Evolutionary conservation across 2,797 vertebrate species (phyloP).

Genomic region (Mormyrops attenuatus): DNA sequence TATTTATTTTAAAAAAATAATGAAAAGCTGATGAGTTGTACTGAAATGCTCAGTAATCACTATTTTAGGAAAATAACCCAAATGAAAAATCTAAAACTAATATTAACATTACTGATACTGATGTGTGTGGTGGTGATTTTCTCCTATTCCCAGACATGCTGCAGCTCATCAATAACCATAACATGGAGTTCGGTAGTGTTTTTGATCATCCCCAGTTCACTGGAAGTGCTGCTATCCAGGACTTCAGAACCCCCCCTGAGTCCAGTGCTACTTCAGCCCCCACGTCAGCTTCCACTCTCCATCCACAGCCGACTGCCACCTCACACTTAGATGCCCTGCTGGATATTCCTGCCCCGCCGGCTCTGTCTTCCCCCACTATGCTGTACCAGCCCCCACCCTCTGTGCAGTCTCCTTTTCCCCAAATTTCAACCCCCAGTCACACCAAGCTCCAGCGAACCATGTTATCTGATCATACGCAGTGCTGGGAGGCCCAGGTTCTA

Average conservation of each 20-base stretch:
- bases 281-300: slow-evolving; percentile 33
- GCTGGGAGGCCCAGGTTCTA: slow-evolving; percentile 4
- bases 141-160: slow-evolving; percentile 78
- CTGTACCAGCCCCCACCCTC: slow-evolving; percentile 60
- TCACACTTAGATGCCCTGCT: slow-evolving; percentile 72
- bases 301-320: slow-evolving; percentile 52
- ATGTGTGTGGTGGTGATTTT: not conserved
- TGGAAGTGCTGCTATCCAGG: slow-evolving; percentile 34
- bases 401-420: slow-evolving; percentile 59
- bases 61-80: not conserved
- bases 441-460: slow-evolving; percentile 42
- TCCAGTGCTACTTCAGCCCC: slow-evolving; percentile 39
- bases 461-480: slow-evolving; percentile 47
- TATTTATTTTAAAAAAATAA: not conserved
- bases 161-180: slow-evolving; percentile 84
- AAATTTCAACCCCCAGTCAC: slow-evolving; percentile 37
- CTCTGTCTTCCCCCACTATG: slow-evolving; percentile 57
- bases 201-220: slow-evolving; percentile 65
- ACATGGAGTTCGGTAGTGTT: slow-evolving; percentile 76
- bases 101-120: not conserved
- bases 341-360: slow-evolving; percentile 58
- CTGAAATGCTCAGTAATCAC: not conserved
- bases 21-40: not conserved
- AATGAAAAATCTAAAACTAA: not conserved
- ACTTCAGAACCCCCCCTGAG: slow-evolving; percentile 48